Evolutionary conservation across 1,140 invertebrate genomes (phyloP), one percentile per base, ranked within the genome.

Genomic region (Bombus terrestris): DNA sequence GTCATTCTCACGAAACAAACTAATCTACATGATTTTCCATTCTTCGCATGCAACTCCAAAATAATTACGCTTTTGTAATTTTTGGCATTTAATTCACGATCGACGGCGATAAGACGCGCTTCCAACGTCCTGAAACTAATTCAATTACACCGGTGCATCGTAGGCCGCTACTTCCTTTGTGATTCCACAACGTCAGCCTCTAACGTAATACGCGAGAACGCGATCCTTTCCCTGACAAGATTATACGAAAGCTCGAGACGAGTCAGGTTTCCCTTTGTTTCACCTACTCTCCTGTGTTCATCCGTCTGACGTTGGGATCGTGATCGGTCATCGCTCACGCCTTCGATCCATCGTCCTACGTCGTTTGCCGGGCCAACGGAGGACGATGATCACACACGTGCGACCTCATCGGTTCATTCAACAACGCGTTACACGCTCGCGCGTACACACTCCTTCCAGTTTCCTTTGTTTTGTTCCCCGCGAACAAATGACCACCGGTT

Each of bases 401-500:
- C 59, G 75, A 89, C 88, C 86, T 86, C 72, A 74, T 83, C 88
- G 88, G 86, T 86, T 85, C 80, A 69, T 88, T 76, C 88, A 74
- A 71, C 80, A 71, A 37, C 76, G 74, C 66, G 82, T 84, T 88
- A 62, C 59, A 84, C 81, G 53, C 57, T 25, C 64, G 74, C 87
- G 75, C 74, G 69, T 72, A 74, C 73, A 39, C 74, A 68, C 73
- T 77, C 47, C 72, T n/a, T 53, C 62, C 69, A 64, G 80, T 35
- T 74, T 83, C 79, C 80, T 91, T 91, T 91, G 90, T 91, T 89
- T 91, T 79, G 68, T 87, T 80, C 13, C 9, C 59, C 81, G 15
- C 76, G 85, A 91, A 91, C 88, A 91, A 91, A 91, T 87, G 90
- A 85, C 80, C 83, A 88, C 71, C 73, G 77, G 90, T 89, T 91